Evolutionary conservation across 2,113 vertebrate species (phyloP).

Genomic region (Zosterops pallidus): DNA sequence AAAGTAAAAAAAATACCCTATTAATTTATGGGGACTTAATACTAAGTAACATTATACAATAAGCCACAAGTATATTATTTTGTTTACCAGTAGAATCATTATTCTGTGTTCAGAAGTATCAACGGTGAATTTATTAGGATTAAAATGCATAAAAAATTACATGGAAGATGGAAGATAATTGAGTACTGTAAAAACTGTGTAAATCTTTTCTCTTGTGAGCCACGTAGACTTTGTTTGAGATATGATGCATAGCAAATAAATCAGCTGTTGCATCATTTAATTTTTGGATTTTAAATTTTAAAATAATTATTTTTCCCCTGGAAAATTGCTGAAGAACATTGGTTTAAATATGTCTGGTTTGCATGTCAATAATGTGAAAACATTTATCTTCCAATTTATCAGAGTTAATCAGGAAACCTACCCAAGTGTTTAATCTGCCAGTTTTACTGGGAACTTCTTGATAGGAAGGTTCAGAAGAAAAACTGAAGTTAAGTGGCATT

Average conservation of each 20-base stretch:
- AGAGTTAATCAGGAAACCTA: background rate
- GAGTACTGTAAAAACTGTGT: background rate
- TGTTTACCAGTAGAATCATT: background rate
- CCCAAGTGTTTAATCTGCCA: background rate
- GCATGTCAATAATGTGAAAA: background rate
- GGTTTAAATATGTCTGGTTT: background rate
- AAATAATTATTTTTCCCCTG: background rate
- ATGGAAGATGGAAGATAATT: background rate
- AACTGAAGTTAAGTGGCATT: background rate
- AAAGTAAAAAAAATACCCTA: background rate
- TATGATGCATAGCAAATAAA: background rate
- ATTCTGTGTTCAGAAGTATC: background rate
- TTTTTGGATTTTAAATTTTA: background rate
- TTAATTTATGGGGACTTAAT: background rate
- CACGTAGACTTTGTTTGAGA: background rate
- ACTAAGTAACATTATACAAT: background rate
- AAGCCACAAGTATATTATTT: background rate
- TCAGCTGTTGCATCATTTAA: background rate
- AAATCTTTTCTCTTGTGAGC: background rate
- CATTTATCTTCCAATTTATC: background rate
- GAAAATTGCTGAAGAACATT: background rate
- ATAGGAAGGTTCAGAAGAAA: background rate
- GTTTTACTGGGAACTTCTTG: background rate
- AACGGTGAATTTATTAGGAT: background rate
- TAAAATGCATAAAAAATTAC: background rate